Percentiles rank a stretch among this genome's conserved stretches.
These are phyloP conservation scores for Lethenteron camtschaticum DNA, from an alignment of 2,113 vertebrate species.

Conservation along the genomic window DNA sequence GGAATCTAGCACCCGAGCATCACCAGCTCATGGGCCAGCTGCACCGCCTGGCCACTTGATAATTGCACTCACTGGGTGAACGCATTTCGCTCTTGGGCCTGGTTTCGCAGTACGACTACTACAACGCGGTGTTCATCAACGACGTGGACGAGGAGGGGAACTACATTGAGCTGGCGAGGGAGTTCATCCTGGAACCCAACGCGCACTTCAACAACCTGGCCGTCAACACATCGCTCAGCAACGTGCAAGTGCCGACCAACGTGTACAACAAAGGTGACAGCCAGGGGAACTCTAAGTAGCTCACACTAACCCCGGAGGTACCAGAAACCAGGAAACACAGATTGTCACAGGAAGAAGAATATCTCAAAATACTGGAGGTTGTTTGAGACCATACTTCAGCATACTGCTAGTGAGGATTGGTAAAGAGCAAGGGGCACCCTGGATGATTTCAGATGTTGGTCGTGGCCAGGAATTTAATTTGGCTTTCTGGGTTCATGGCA, in stretches of 20 bases:
- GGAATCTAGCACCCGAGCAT: not conserved
- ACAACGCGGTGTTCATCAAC: conserved; percentile 62
- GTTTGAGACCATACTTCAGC: too few species aligned
- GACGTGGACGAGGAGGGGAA: conserved; percentile 43
- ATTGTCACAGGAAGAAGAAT: not conserved
- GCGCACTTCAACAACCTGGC: conserved; percentile 60
- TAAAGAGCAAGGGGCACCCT: too few species aligned
- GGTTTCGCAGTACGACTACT: conserved; percentile 54
- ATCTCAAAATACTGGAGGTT: not conserved
- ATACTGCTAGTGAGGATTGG: too few species aligned
- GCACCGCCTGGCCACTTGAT: not conserved
- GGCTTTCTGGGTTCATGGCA: too few species aligned
- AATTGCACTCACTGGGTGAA: not conserved
- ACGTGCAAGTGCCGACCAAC: conserved; percentile 75
- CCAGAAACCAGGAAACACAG: not conserved
- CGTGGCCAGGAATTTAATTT: too few species aligned
- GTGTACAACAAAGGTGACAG: conserved; percentile 73
- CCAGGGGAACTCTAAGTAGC: too few species aligned
- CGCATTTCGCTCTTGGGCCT: not conserved
- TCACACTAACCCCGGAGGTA: too few species aligned
- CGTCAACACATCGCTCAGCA: conserved; percentile 58
- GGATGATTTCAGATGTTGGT: too few species aligned
- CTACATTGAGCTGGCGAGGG: conserved; percentile 43
- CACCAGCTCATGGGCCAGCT: not conserved
- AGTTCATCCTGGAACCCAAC: conserved; percentile 54